These are phyloP conservation scores for Aspiorhynchus laticeps DNA, from an alignment of 2,113 vertebrate species.

Conservation along the genomic window DNA sequence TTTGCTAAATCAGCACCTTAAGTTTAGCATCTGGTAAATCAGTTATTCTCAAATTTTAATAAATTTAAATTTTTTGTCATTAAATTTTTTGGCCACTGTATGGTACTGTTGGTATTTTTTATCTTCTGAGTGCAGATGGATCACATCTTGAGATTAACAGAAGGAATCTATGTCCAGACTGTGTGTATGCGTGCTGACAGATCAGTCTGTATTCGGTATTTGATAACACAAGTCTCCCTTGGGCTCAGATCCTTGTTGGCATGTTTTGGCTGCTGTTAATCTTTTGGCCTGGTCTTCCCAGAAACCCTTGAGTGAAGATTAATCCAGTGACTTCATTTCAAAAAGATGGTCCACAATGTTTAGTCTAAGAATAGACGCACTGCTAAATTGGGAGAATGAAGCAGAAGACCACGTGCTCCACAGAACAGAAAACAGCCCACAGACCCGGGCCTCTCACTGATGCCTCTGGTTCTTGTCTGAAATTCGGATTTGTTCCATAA, in stretches of 20 bases:
- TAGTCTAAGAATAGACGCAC: background rate
- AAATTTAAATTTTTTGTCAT: background rate
- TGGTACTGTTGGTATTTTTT: background rate
- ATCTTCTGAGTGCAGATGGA: background rate
- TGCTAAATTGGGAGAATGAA: slow-evolving; percentile 6
- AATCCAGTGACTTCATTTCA: background rate
- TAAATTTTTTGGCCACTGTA: background rate
- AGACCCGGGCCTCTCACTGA: background rate
- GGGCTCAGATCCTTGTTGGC: background rate
- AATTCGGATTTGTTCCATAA: background rate
- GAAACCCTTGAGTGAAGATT: slow-evolving; percentile 2
- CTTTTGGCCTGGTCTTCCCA: background rate
- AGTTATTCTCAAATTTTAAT: background rate
- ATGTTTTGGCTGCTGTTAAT: slow-evolving; percentile 18
- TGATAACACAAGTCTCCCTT: slow-evolving; percentile 11
- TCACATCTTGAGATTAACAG: slow-evolving; percentile 15
- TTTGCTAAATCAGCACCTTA: background rate
- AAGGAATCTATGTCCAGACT: slow-evolving; percentile 3
- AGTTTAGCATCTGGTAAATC: background rate
- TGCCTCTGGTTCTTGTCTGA: background rate
- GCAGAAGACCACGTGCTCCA: background rate
- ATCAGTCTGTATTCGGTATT: slow-evolving; percentile 25
- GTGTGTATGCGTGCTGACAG: slow-evolving; percentile 21
- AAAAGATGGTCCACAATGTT: background rate
- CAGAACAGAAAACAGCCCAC: background rate